A percentile compares a stretch with the other conserved stretches of the same genome.
Evolutionary conservation across 2,888 invertebrate genomes (phyloP).

Genomic region (Imbricaverruca yamaguchii): DNA sequence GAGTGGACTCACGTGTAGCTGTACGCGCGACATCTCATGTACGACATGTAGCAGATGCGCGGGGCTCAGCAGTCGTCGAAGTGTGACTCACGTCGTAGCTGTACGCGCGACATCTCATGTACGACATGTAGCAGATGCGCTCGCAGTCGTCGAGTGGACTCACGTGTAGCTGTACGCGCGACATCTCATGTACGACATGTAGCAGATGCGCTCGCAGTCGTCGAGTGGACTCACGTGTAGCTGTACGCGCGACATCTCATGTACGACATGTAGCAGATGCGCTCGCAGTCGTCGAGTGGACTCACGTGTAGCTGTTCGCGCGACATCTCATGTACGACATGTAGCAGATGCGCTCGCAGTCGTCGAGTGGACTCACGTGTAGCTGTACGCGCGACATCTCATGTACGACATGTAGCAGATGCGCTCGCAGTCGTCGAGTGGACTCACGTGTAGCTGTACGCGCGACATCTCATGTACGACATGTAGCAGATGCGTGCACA

Average conservation of each 20-base stretch:
- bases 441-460: conserved; percentile 14
- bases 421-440: not conserved
- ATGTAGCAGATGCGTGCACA: conserved; percentile 10
- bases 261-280: conserved; percentile 11
- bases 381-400: conserved; percentile 12
- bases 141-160: not conserved
- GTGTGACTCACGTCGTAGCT: conserved; percentile 8
- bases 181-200: conserved; percentile 8
- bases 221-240: not conserved
- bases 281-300: not conserved
- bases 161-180: conserved; percentile 12
- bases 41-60: conserved; percentile 7
- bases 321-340: conserved; percentile 6
- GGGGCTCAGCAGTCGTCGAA: not conserved
- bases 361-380: not conserved
- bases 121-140: conserved; percentile 5
- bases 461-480: conserved; percentile 4
- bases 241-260: conserved; percentile 9
- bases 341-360: conserved; percentile 11
- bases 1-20: conserved; percentile 12
- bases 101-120: conserved; percentile 6
- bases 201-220: conserved; percentile 5
- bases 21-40: conserved; percentile 6
- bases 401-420: conserved; percentile 12
- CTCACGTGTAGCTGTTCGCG: conserved; percentile 11